Evolutionary conservation across 2,113 vertebrate genomes (phyloP).

Genomic region (Lontra canadensis): DNA sequence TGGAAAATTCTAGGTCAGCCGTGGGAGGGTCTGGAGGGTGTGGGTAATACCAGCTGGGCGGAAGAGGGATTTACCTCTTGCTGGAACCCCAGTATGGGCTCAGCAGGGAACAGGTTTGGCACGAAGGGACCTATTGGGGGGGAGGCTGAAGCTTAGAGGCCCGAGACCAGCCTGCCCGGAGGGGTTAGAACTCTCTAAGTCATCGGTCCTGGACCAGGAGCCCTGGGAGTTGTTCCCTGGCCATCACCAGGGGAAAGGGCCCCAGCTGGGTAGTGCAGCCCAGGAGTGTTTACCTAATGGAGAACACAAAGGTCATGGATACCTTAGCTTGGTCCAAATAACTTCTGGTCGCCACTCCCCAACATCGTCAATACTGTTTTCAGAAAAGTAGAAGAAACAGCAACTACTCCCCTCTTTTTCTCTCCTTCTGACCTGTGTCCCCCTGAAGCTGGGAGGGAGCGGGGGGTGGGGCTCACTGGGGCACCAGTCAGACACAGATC

Average conservation of each 20-base stretch:
- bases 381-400: neutral
- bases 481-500: neutral
- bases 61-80: neutral
- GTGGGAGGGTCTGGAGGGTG: neutral
- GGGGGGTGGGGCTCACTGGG: neutral
- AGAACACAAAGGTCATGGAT: neutral
- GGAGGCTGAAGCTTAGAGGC: too few species aligned
- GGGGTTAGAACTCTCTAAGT: neutral
- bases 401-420: neutral
- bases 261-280: neutral
- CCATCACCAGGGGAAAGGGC: too few species aligned
- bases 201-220: fast-evolving
- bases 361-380: neutral
- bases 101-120: neutral
- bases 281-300: neutral
- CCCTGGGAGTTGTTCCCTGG: neutral
- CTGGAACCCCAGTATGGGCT: neutral
- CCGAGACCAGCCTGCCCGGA: neutral
- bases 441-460: neutral
- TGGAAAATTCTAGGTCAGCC: neutral
- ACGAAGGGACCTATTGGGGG: fast-evolving
- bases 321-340: neutral
- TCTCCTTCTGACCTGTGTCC: too few species aligned
- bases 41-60: neutral
- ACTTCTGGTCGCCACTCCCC: neutral